Percentiles rank a stretch among this genome's conserved stretches.
Conservation (phyloP, 2,797 vertebrate species). For the Staurois parvus region DNA sequence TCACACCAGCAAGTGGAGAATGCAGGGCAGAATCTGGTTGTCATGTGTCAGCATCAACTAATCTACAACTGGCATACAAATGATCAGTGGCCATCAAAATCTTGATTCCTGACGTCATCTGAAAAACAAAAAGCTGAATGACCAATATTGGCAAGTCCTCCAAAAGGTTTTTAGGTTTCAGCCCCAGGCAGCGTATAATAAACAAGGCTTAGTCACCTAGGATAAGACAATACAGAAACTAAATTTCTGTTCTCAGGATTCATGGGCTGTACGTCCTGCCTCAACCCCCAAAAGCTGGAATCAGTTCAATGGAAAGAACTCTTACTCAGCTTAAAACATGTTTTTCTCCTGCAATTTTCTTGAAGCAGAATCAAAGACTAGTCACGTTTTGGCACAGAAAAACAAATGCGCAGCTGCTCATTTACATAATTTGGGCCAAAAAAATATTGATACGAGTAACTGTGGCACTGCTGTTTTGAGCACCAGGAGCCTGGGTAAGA, state of each 20-base stretch:
- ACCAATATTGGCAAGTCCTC: neutral
- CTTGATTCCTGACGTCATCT: too few relatives aligned
- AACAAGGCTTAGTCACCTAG: neutral
- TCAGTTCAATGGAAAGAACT: slow-evolving; percentile 61
- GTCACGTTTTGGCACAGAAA: slow-evolving; percentile 68
- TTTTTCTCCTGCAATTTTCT: slow-evolving; percentile 60
- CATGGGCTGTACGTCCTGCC: neutral
- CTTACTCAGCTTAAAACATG: slow-evolving; percentile 61
- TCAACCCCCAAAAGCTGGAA: slow-evolving; percentile 32
- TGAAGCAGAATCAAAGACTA: slow-evolving; percentile 65
- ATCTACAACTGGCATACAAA: too few relatives aligned
- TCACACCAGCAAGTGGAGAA: too few relatives aligned
- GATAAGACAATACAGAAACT: neutral
- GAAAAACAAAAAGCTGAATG: neutral
- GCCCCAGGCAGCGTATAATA: neutral
- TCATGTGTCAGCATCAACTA: too few relatives aligned
- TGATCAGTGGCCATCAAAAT: neutral
- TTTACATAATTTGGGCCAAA: slow-evolving; percentile 67
- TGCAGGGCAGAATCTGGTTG: too few relatives aligned
- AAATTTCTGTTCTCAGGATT: slow-evolving; percentile 23
- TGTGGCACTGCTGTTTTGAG: slow-evolving; percentile 53
- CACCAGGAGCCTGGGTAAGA: slow-evolving; percentile 57
- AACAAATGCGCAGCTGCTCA: slow-evolving; percentile 66
- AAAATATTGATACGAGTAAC: slow-evolving; percentile 65
- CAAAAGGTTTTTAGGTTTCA: neutral